These are phyloP conservation scores for Torymus aiolomorphi DNA, from an alignment of 2,888 invertebrate genomes.

Conservation along the genomic window DNA sequence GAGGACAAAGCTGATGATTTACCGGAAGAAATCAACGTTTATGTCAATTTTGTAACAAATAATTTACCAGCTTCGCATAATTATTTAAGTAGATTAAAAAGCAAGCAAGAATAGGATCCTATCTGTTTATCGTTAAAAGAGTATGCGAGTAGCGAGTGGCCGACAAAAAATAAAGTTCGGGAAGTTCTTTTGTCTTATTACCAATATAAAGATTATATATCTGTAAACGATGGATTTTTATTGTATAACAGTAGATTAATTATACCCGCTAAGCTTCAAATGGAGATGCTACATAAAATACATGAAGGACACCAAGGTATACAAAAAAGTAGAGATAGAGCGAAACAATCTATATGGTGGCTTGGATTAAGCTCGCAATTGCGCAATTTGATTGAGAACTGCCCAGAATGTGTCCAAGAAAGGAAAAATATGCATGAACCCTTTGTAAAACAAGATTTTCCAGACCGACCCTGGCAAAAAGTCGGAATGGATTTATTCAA, in stretches of 20 bases:
- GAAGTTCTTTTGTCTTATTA: conserved; percentile 49
- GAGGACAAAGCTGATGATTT: too few relatives aligned
- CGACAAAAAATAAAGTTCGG: conserved; percentile 29
- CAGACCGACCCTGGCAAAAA: too few relatives aligned
- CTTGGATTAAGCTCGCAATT: conserved; percentile 54
- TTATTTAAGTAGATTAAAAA: too few relatives aligned
- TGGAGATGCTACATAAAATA: too few relatives aligned
- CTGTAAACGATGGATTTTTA: conserved; percentile 56
- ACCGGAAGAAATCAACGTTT: too few relatives aligned
- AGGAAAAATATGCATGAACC: conserved; percentile 10
- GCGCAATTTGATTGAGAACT: conserved; percentile 52
- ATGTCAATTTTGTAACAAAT: too few relatives aligned
- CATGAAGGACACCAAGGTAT: too few relatives aligned
- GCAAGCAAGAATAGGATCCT: too few relatives aligned
- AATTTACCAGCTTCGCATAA: too few relatives aligned
- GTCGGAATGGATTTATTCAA: too few relatives aligned
- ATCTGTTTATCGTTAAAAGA: too few relatives aligned
- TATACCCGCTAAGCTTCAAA: conserved; percentile 61
- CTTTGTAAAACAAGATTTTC: conserved; percentile 37
- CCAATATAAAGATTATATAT: conserved; percentile 55
- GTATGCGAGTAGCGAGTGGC: conserved; percentile 52
- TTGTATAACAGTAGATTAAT: conserved; percentile 58
- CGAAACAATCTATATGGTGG: conserved; percentile 59
- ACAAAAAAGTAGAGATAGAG: too few relatives aligned
- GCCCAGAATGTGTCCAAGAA: conserved; percentile 56